A percentile compares a stretch with the other conserved stretches of the same genome.
Conservation (phyloP, 1,140 invertebrate species). For the Psix sp. region DNA sequence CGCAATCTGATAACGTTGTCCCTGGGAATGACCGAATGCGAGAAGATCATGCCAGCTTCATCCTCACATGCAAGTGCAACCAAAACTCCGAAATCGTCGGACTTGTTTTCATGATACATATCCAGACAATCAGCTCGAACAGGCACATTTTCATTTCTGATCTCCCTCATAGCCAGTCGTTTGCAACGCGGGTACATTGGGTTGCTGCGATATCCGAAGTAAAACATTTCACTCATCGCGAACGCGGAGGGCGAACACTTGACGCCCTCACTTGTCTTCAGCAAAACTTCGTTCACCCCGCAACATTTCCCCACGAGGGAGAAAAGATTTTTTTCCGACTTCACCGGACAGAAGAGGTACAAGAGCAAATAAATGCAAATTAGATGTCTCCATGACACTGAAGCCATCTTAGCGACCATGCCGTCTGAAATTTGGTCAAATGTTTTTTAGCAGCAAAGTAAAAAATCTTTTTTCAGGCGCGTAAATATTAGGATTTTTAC, state of each 20-base stretch:
- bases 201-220: constrained; percentile 9
- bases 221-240: background rate
- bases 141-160: background rate
- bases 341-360: too few species aligned
- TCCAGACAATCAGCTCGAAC: constrained; percentile 14
- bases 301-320: constrained; percentile 26
- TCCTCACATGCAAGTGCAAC: constrained; percentile 22
- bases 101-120: constrained; percentile 4
- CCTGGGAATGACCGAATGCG: background rate
- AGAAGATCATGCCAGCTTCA: background rate
- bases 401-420: too few species aligned
- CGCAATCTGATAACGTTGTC: constrained; percentile 9
- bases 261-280: constrained; percentile 4
- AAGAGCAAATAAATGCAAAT: too few species aligned
- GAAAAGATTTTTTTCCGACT: constrained; percentile 6
- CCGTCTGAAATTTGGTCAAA: too few species aligned
- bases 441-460: too few species aligned
- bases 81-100: background rate
- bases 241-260: background rate
- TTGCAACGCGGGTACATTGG: constrained; percentile 11
- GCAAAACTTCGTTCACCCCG: background rate
- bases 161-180: background rate
- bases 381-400: too few species aligned
- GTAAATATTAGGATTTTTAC: too few species aligned
- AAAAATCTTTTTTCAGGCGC: too few species aligned